Evolutionary conservation across 92 coral and sea anemone species (phyloP).

Genomic region (Phenganax subtilis): DNA sequence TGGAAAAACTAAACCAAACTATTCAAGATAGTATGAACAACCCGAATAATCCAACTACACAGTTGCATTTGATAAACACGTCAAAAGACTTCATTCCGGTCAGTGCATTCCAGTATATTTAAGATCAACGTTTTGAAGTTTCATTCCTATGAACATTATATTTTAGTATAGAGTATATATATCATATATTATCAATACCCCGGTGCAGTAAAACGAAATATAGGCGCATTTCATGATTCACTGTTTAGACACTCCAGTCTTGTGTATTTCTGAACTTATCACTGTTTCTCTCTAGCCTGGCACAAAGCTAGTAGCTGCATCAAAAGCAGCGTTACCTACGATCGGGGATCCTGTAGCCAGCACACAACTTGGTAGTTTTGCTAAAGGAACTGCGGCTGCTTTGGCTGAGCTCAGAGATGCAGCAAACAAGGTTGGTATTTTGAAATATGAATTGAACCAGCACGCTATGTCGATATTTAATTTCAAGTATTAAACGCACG

Average conservation of each 20-base stretch:
- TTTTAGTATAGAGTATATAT: not conserved
- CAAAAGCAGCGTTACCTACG: constrained; percentile 95
- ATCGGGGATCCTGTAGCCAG: constrained; percentile 91
- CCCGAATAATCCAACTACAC: constrained; percentile 81
- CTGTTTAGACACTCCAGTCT: not conserved
- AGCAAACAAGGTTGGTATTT: constrained; percentile 67
- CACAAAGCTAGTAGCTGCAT: constrained; percentile 77
- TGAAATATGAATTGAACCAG: too few species aligned
- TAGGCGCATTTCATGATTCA: not conserved
- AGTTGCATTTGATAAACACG: constrained; percentile 65
- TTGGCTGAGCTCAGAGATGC: constrained; percentile 88
- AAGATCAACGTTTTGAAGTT: not conserved
- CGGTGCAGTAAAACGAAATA: not conserved
- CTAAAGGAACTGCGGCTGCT: constrained; percentile 80
- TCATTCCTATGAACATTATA: not conserved
- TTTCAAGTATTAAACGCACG: too few species aligned
- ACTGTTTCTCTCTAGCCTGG: constrained; percentile 56
- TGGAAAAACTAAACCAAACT: constrained; percentile 67
- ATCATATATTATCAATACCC: not conserved
- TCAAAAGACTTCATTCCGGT: constrained; percentile 86
- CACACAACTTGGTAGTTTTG: constrained; percentile 86
- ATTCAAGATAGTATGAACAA: constrained; percentile 69
- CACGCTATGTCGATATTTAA: too few species aligned
- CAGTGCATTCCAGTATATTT: not conserved
- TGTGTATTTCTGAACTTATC: not conserved